phyloP scores from a whole-genome alignment of 2,888 invertebrate species.

The Drosophila kokeensis region DNA sequence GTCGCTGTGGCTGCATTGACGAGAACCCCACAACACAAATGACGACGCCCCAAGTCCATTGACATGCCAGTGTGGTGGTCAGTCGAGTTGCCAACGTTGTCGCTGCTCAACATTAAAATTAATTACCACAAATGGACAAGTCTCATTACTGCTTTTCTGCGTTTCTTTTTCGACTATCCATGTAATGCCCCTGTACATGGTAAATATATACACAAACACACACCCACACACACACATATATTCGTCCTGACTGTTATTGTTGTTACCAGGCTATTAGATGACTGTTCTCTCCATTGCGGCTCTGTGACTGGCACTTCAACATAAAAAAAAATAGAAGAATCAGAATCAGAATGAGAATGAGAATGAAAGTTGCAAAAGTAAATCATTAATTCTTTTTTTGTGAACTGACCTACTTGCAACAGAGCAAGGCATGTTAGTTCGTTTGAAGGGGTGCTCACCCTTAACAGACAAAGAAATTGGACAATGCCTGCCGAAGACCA shows the following conservation, averaged over 20 bases:
- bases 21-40: slow-evolving; percentile 44
- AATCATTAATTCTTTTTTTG: slow-evolving; percentile 64
- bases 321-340: slow-evolving; percentile 2
- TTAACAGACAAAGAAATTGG: neutral
- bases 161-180: slow-evolving; percentile 45
- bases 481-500: neutral
- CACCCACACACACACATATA: neutral
- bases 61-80: slow-evolving; percentile 56
- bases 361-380: slow-evolving; percentile 60
- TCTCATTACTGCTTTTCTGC: slow-evolving; percentile 59
- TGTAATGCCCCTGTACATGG: slow-evolving; percentile 20
- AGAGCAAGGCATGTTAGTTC: slow-evolving; percentile 24
- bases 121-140: slow-evolving; percentile 79
- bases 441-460: neutral
- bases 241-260: slow-evolving; percentile 36
- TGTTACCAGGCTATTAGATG: slow-evolving; percentile 42
- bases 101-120: slow-evolving; percentile 74
- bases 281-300: slow-evolving; percentile 22
- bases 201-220: slow-evolving; percentile 14
- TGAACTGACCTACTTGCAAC: slow-evolving; percentile 25
- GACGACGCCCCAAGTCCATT: slow-evolving; percentile 69
- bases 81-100: slow-evolving; percentile 47
- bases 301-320: slow-evolving; percentile 43
- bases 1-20: slow-evolving; percentile 58
- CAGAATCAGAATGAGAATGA: slow-evolving; percentile 20